These are phyloP conservation scores for Gymnoscopelus braueri DNA, from an alignment of 2,797 vertebrate genomes.

Conservation along the genomic window DNA sequence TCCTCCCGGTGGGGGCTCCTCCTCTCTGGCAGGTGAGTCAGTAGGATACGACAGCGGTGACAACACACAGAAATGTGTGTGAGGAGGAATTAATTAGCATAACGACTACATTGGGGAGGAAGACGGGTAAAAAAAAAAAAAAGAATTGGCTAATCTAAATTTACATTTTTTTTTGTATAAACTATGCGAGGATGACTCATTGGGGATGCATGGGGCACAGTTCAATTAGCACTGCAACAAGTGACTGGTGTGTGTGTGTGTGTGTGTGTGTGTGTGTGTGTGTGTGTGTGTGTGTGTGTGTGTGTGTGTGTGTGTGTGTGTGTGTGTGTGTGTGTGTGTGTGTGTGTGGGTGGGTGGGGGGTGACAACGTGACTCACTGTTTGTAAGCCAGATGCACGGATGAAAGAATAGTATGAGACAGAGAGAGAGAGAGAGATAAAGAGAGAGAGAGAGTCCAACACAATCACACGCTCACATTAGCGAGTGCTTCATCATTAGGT, in stretches of 20 bases:
- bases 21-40: too few species aligned
- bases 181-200: too few species aligned
- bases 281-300: too few species aligned
- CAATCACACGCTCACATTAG: slow-evolving; percentile 7
- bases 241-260: slow-evolving; percentile 47
- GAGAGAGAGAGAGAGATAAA: neutral
- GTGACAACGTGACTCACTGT: slow-evolving; percentile 37
- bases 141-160: too few species aligned
- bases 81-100: too few species aligned
- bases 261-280: too few species aligned
- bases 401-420: slow-evolving; percentile 3
- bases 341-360: neutral
- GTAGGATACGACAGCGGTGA: too few species aligned
- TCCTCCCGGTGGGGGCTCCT: too few species aligned
- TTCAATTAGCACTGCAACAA: slow-evolving; percentile 64
- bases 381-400: slow-evolving; percentile 30
- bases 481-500: slow-evolving; percentile 32
- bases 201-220: slow-evolving; percentile 1
- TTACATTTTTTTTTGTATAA: too few species aligned
- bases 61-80: too few species aligned
- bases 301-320: neutral
- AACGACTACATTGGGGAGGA: too few species aligned
- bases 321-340: neutral
- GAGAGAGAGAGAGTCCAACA: slow-evolving; percentile 4
- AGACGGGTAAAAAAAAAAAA: too few species aligned